Evolutionary conservation across 1,140 invertebrate genomes (phyloP), one percentile per base, ranked within the genome.

Genomic region (Linepithema humile): DNA sequence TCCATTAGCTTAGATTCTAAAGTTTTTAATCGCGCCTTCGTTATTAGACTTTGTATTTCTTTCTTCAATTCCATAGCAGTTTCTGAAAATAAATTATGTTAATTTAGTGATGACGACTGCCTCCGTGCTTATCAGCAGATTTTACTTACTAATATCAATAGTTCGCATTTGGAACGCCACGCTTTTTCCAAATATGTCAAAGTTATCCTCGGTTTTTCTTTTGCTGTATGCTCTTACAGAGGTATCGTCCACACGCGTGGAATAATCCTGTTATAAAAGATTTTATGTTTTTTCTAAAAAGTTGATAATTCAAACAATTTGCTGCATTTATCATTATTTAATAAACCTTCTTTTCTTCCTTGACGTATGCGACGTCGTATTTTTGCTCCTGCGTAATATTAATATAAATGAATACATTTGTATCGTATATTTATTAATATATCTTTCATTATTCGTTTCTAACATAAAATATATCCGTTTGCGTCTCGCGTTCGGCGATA

Each of bases 161-260:
- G 65, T 82, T 32, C 82, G 73, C 26, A 88, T 57, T 59, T 88
- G 86, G 48, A 65, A 88, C 3, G 86, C 86, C 10, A 88, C 35
- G n/a, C 53, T 87, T 35, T 85, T 88, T 7, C 73, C 86, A 3
- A 88, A 88, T 64, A 88, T 85, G 0, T 88, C 85, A 17, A 88
- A 88, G 0, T 69, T 83, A 20, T 88, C 85, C 23, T 72, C n/a
- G 35, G 9, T 26, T 74, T 62, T 85, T 50, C 6, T 87, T 65
- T 5, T 73, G 3, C 1, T 6, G 20, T 70, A 5, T 12, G 50
- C 9, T 23, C 62, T 55, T n/a, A 40, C 3, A 17, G 2, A 29
- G 40, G 23, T 26, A 50, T 40, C 17, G 72, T 45, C 40, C n/a
- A 17, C 62, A 1, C 2, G 12, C 26, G 26, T 82, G 9, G 73